Conservation (phyloP, 2,888 invertebrate genomes). For the Trissolcus japonicus region DNA sequence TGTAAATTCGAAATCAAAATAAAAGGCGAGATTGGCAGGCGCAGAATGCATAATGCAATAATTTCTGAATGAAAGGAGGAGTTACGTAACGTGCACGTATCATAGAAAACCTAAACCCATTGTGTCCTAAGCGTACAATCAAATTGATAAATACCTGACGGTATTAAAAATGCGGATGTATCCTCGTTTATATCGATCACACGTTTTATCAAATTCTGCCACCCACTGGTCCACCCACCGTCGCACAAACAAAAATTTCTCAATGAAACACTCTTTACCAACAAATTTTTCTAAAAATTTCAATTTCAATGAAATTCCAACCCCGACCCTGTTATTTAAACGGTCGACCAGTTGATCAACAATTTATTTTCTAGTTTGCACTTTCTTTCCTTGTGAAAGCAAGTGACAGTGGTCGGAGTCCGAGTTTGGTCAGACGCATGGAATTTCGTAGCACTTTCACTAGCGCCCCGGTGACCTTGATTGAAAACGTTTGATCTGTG, state of each 20-base stretch:
- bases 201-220: conserved; percentile 30
- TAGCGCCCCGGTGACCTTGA: conserved; percentile 1
- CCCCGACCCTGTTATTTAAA: too few species aligned
- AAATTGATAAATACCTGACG: conserved; percentile 13
- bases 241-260: conserved; percentile 1
- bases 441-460: background rate
- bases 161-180: conserved; percentile 6
- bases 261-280: too few species aligned
- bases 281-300: too few species aligned
- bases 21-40: too few species aligned
- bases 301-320: too few species aligned
- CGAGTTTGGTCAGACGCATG: background rate
- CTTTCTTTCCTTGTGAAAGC: too few species aligned
- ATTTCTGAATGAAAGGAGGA: too few species aligned
- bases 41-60: too few species aligned
- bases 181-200: conserved; percentile 35
- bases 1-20: too few species aligned
- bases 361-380: too few species aligned
- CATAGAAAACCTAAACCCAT: background rate
- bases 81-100: too few species aligned
- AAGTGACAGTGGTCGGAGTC: background rate
- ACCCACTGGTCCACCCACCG: conserved; percentile 16
- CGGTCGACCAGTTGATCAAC: too few species aligned
- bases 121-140: background rate
- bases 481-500: background rate